Conservation (phyloP, 1,140 invertebrate genomes). For the Epicauta chinensis region DNA sequence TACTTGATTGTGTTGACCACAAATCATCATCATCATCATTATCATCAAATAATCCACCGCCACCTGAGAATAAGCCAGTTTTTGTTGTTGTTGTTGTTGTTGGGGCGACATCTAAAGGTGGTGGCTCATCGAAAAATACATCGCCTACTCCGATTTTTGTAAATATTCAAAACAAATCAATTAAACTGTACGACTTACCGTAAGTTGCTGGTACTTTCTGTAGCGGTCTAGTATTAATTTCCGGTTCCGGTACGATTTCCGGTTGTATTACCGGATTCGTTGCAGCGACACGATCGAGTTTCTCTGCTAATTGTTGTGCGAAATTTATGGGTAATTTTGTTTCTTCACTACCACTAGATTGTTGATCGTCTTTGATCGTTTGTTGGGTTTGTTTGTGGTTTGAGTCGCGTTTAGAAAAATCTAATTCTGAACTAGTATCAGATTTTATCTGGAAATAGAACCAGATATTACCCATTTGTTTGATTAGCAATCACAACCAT, state of each 20-base stretch:
- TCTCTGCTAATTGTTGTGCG: constrained; percentile 54
- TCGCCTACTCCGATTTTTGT: too few relatives aligned
- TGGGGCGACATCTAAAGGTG: constrained; percentile 42
- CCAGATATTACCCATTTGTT: constrained; percentile 14
- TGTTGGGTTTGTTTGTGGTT: neutral
- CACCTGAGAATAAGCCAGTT: constrained; percentile 44
- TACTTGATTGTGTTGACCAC: too few relatives aligned
- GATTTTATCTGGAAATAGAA: constrained; percentile 23
- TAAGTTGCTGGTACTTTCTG: constrained; percentile 18
- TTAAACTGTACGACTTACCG: neutral
- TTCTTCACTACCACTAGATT: neutral
- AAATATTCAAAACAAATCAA: constrained; percentile 1
- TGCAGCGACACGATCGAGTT: constrained; percentile 48
- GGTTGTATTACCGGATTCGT: constrained; percentile 13
- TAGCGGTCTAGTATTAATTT: constrained; percentile 32
- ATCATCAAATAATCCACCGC: constrained; percentile 38
- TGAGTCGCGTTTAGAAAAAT: too few relatives aligned
- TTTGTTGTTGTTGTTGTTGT: constrained; percentile 31
- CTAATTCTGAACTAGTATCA: constrained; percentile 30
- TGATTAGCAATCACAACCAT: neutral
- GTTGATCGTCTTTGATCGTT: constrained; percentile 11
- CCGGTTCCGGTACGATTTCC: constrained; percentile 12
- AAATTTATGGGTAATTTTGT: constrained; percentile 41
- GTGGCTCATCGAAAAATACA: constrained; percentile 49
- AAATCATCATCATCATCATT: constrained; percentile 31